These are phyloP conservation scores for Lasius fuliginosus DNA, from an alignment of 2,888 invertebrate species.

Conservation along the genomic window DNA sequence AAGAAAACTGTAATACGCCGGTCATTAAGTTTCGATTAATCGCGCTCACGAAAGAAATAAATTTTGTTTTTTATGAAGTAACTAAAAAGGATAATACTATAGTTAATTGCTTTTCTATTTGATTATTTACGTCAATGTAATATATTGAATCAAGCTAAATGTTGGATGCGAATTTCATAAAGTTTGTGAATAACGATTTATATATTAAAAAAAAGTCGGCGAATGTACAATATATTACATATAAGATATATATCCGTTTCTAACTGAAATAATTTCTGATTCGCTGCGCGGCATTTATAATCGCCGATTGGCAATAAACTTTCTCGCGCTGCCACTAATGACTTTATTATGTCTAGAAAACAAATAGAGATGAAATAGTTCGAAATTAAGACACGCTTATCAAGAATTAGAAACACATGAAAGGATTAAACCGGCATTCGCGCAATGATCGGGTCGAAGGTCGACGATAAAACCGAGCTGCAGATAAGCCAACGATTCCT, in stretches of 20 bases:
- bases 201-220: background rate
- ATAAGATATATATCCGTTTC: background rate
- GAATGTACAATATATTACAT: background rate
- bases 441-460: constrained; percentile 58
- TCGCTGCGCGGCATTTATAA: background rate
- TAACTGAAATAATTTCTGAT: background rate
- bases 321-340: background rate
- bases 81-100: background rate
- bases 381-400: constrained; percentile 30
- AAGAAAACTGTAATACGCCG: background rate
- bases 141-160: constrained; percentile 1
- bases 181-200: background rate
- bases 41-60: background rate
- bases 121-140: background rate
- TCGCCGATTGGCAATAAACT: background rate
- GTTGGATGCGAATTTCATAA: background rate
- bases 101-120: constrained; percentile 22
- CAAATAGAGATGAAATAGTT: constrained; percentile 17
- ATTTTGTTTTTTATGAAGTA: background rate
- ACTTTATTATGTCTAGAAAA: constrained; percentile 8
- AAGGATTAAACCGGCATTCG: constrained; percentile 60
- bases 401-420: constrained; percentile 45
- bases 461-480: constrained; percentile 66
- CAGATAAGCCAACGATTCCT: constrained; percentile 65
- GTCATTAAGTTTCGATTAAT: constrained; percentile 42